phyloP scores from a whole-genome alignment of 2,113 vertebrate genomes.

The Ictidomys tridecemlineatus region DNA sequence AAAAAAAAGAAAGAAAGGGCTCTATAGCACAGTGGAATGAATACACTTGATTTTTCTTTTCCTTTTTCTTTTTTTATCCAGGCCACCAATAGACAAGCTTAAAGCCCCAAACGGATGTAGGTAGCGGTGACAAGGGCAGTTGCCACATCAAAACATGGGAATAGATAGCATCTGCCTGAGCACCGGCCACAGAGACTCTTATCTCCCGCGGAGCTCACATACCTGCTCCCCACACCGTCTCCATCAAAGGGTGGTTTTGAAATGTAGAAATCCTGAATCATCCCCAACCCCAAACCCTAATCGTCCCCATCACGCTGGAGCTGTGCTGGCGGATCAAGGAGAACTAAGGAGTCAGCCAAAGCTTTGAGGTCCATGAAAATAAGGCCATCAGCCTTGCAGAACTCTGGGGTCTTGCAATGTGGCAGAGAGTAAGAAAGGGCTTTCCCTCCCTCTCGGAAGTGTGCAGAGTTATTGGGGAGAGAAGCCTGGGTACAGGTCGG shows the following conservation, averaged over 20 bases:
- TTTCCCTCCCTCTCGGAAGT: neutral
- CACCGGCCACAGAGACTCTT: neutral
- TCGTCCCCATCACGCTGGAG: constrained; percentile 81
- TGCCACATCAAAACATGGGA: neutral
- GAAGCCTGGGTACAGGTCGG: neutral
- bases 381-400: constrained; percentile 41
- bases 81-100: neutral
- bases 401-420: neutral
- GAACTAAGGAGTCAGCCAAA: constrained; percentile 81
- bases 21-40: neutral
- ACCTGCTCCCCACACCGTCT: neutral
- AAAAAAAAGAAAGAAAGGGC: too few species aligned
- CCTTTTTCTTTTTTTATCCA: neutral
- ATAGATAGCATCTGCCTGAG: neutral
- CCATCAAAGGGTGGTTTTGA: constrained; percentile 63
- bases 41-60: neutral
- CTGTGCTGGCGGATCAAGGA: constrained; percentile 83
- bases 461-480: neutral
- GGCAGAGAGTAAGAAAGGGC: neutral
- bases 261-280: constrained; percentile 80
- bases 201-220: neutral
- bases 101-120: neutral
- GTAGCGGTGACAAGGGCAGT: neutral
- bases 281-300: constrained; percentile 84
- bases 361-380: constrained; percentile 84